Evolutionary conservation across 37 sponge, comb jelly and placozoan genomes (phyloP).

Genomic region (Lycopodina hypogea): DNA sequence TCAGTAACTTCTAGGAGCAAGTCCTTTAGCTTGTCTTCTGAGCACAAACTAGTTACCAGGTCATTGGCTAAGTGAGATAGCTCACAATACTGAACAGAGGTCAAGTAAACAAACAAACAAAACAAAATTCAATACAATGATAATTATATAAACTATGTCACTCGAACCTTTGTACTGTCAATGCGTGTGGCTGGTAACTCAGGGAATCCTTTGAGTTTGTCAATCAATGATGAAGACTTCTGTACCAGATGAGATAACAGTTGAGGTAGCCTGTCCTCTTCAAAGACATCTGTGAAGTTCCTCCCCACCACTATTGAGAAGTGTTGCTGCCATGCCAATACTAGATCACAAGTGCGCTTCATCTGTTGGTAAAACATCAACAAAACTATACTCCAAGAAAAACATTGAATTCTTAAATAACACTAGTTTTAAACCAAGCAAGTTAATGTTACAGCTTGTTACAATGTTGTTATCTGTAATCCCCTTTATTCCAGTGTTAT

Average conservation of each 20-base stretch:
- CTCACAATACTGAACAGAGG: conserved; percentile 16
- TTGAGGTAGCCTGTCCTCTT: not conserved
- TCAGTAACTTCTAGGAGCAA: not conserved
- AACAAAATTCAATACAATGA: not conserved
- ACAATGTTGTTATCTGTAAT: too few species aligned
- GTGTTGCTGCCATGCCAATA: conserved; percentile 13
- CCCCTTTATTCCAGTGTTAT: too few species aligned
- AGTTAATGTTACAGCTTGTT: too few species aligned
- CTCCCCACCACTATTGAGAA: not conserved
- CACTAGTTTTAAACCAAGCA: too few species aligned
- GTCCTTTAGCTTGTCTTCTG: not conserved
- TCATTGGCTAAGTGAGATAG: not conserved
- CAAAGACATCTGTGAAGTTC: conserved; percentile 6
- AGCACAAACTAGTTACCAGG: conserved; percentile 7
- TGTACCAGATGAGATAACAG: not conserved
- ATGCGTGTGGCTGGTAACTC: not conserved
- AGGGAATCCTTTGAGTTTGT: not conserved
- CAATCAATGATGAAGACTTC: not conserved
- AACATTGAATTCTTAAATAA: too few species aligned
- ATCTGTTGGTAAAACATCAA: too few species aligned
- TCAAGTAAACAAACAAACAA: not conserved
- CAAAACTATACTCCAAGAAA: too few species aligned
- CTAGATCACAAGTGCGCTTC: not conserved
- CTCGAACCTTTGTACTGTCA: not conserved
- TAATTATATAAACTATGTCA: not conserved